A percentile compares a stretch with the other conserved stretches of the same genome.
Conservation (phyloP, 2,888 invertebrate species). For the Entomobrya multifasciata region DNA sequence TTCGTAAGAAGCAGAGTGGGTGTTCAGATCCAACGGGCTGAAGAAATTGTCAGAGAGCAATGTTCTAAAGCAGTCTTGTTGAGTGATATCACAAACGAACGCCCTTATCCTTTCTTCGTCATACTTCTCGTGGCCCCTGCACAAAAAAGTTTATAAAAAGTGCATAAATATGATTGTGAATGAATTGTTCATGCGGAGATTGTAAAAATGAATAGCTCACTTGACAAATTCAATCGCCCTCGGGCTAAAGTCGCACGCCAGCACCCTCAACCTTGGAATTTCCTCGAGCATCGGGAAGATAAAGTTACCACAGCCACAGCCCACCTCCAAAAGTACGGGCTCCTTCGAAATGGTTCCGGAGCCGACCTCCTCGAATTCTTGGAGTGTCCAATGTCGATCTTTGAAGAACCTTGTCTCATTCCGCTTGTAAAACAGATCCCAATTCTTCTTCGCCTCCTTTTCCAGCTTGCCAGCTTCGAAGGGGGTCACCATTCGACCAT, state of each 20-base stretch:
- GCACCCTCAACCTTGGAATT: constrained; percentile 87
- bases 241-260: constrained; percentile 96
- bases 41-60: too few relatives aligned
- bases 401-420: constrained; percentile 96
- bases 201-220: constrained; percentile 79
- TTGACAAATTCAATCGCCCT: constrained; percentile 94
- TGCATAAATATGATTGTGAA: too few relatives aligned
- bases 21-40: too few relatives aligned
- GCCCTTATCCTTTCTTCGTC: constrained; percentile 86
- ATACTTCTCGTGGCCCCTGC: constrained; percentile 84
- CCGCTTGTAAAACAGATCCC: constrained; percentile 98
- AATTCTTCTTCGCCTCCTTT: constrained; percentile 91
- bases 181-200: not conserved
- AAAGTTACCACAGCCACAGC: constrained; percentile 96
- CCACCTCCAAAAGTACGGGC: constrained; percentile 83
- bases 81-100: constrained; percentile 93
- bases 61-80: constrained; percentile 83
- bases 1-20: too few relatives aligned
- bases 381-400: constrained; percentile 97
- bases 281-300: constrained; percentile 94
- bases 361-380: constrained; percentile 93
- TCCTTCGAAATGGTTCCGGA: not conserved
- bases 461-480: constrained; percentile 90
- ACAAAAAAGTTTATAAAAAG: not conserved
- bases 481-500: constrained; percentile 86